Conservation (phyloP, 1,140 invertebrate species). For the Spodoptera frugiperda region DNA sequence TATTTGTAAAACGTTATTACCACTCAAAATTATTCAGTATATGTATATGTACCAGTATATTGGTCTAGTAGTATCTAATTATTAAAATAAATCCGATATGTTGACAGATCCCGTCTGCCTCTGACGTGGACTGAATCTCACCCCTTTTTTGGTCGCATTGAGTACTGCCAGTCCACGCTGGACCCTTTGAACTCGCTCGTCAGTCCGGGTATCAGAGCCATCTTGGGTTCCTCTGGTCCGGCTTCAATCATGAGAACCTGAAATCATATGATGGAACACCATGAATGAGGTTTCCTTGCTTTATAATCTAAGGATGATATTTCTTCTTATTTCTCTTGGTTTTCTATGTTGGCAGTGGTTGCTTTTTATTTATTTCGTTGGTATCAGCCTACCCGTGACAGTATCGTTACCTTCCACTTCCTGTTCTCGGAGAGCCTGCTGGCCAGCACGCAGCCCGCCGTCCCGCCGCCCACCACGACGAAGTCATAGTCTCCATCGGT, state of each 20-base stretch:
- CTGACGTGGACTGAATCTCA: constrained; percentile 68
- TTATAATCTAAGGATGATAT: too few species aligned
- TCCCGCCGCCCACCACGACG: constrained; percentile 75
- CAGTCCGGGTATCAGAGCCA: constrained; percentile 89
- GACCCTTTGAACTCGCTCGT: constrained; percentile 87
- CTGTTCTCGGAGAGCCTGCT: constrained; percentile 78
- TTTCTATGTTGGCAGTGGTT: too few species aligned
- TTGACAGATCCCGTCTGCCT: constrained; percentile 29
- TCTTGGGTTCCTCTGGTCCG: constrained; percentile 89
- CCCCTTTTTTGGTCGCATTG: constrained; percentile 88
- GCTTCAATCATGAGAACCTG: constrained; percentile 88
- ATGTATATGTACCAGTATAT: not conserved
- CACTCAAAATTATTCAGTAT: not conserved
- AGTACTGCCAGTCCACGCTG: constrained; percentile 90
- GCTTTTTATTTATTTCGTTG: too few species aligned
- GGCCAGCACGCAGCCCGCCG: constrained; percentile 76
- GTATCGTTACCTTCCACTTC: constrained; percentile 72
- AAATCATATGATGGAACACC: constrained; percentile 46
- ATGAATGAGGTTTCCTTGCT: too few species aligned
- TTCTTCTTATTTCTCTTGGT: too few species aligned
- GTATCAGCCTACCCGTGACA: too few species aligned
- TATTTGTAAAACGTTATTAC: not conserved
- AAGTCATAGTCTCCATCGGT: constrained; percentile 67
- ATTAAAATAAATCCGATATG: constrained; percentile 5
- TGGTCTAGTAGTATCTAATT: too few species aligned